Evolutionary conservation across 2,888 invertebrate species (phyloP).

Genomic region (Caenorhabditis wallacei): DNA sequence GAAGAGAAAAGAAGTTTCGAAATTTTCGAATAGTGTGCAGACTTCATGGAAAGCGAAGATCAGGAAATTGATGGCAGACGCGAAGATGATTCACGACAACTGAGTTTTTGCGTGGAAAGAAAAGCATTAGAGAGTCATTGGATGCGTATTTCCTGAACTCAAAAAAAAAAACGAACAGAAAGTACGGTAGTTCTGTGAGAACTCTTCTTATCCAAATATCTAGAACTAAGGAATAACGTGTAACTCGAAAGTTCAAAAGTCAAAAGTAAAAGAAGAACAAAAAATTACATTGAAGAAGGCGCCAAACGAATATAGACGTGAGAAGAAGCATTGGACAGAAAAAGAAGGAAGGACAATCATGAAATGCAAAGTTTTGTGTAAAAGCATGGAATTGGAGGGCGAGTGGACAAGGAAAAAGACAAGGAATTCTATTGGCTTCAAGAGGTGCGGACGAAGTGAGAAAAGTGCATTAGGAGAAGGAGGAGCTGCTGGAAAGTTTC

Average conservation of each 20-base stretch:
- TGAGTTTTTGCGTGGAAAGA: slow-evolving; percentile 7
- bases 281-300: slow-evolving; percentile 49
- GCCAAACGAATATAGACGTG: slow-evolving; percentile 43
- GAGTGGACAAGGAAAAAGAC: slow-evolving; percentile 46
- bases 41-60: slow-evolving; percentile 26
- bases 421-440: slow-evolving; percentile 45
- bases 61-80: slow-evolving; percentile 53
- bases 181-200: background rate
- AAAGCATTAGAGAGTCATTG: background rate
- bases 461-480: slow-evolving; percentile 60
- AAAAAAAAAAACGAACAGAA: background rate
- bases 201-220: background rate
- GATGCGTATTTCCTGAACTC: background rate
- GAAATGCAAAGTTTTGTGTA: slow-evolving; percentile 51
- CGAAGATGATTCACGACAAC: slow-evolving; percentile 45
- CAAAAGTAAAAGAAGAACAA: slow-evolving; percentile 34
- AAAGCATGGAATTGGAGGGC: slow-evolving; percentile 57
- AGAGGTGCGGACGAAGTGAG: slow-evolving; percentile 56
- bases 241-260: slow-evolving; percentile 36
- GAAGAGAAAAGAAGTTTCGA: slow-evolving; percentile 36
- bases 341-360: slow-evolving; percentile 50
- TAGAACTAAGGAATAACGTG: background rate
- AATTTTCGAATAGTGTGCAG: slow-evolving; percentile 17
- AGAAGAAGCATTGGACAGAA: slow-evolving; percentile 9
- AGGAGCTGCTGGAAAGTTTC: slow-evolving; percentile 39